A percentile compares a stretch with the other conserved stretches of the same genome.
phyloP scores from a whole-genome alignment of 2,888 invertebrate species.

The Drosophila testacea region DNA sequence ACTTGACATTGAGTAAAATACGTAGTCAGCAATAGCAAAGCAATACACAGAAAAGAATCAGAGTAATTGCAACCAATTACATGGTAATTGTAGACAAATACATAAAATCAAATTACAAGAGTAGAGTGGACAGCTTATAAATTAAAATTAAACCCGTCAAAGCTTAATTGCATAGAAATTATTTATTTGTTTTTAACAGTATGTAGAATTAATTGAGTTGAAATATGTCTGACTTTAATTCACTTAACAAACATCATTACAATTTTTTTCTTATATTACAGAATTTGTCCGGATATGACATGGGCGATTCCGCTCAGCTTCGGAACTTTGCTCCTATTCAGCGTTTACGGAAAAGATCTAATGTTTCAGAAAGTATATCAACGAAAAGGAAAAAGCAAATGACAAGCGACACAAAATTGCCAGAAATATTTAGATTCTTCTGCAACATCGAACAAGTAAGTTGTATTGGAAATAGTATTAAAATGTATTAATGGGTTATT shows the following conservation, averaged over 20 bases:
- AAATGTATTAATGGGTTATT: neutral
- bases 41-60: too few species aligned
- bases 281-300: slow-evolving; percentile 10
- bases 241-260: neutral
- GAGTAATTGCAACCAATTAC: too few species aligned
- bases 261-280: neutral
- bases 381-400: slow-evolving; percentile 17
- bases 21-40: too few species aligned
- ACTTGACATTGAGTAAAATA: too few species aligned
- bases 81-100: too few species aligned
- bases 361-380: neutral
- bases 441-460: slow-evolving; percentile 44
- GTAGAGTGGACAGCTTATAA: too few species aligned
- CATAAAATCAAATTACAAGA: too few species aligned
- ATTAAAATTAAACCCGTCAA: too few species aligned
- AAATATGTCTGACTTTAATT: neutral
- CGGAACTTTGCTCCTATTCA: neutral
- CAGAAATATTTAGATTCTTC: slow-evolving; percentile 45
- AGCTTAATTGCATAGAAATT: too few species aligned
- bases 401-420: slow-evolving; percentile 28
- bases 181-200: too few species aligned
- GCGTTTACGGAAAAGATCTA: neutral
- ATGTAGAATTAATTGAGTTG: neutral
- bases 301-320: neutral
- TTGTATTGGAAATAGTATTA: neutral